Base-by-base conservation (phyloP, 2,113 vertebrate species). In the Melanerpes aurifrons region DNA sequence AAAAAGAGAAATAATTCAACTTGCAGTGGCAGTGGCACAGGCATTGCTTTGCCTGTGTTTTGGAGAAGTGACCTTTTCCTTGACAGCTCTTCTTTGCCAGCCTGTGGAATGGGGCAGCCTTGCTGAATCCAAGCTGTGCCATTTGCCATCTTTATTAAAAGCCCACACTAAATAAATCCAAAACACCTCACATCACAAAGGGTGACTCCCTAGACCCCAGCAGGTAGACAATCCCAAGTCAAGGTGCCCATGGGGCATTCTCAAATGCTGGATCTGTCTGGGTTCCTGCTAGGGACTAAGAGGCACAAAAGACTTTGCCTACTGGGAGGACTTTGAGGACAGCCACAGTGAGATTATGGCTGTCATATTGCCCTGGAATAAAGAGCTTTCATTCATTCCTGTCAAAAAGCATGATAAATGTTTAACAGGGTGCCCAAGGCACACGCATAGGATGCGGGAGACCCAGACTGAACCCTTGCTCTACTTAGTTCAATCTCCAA, bases 371-470 rank as follows among this genome's bases (percentile, higher is more conserved):
- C 28, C 31, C n/a, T 45, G 57, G 31, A 85, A 72, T 61, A 22
- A 57, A 0, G 2, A 37, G 13, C 21, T 63, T 77, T 74, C 16
- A 47, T 73, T 83, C 8, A 22, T 54, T 89, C 40, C 10, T 15
- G 7, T 57, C 18, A 80, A 14, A 90, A 80, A 70, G 8, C 10
- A 8, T 3, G 8, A 31, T 11, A 16, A n/a, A 37, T 15, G 8
- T 43, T 93, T 8, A 68, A 22, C 9, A n/a, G 43, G 1, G 6
- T 45, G 81, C 28, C 62, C 54, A 47, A 10, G 19, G 14, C 53
- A 45, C n/a, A 20, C 3, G 3, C 15, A 74, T 72, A 57, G 0
- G 0, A 43, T 0, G 0, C 43, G 37, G 53, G 53, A 74, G 20
- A 61, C 10, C 12, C n/a, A 67, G 8, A 14, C 0, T 67, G 73